Percentiles rank a stretch among this genome's conserved stretches.
Evolutionary conservation across 2,113 vertebrate genomes (phyloP).

Genomic region (Paraplagusia blochii): DNA sequence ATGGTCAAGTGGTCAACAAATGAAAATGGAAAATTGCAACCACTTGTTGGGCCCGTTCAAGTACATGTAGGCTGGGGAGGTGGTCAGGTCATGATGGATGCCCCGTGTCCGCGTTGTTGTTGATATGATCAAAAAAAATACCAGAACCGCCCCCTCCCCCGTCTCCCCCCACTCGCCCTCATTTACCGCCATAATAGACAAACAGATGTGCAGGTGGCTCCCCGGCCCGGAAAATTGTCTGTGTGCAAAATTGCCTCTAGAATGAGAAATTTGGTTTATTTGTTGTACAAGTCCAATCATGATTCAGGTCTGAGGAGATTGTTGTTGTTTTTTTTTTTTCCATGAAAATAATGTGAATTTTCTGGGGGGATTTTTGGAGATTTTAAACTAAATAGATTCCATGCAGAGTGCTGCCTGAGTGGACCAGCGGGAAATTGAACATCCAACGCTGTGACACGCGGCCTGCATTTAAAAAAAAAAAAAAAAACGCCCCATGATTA

Average conservation of each 20-base stretch:
- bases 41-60: conserved; percentile 72
- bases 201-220: conserved; percentile 48
- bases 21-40: conserved; percentile 81
- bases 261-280: conserved; percentile 60
- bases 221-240: conserved; percentile 59
- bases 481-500: background rate
- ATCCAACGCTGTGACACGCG: background rate
- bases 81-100: conserved; percentile 71
- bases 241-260: conserved; percentile 63
- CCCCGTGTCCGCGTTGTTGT: conserved; percentile 57
- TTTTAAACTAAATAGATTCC: conserved; percentile 30
- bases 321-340: conserved; percentile 50
- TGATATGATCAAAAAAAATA: conserved; percentile 66
- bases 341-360: conserved; percentile 16
- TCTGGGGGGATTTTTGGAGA: conserved; percentile 46
- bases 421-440: conserved; percentile 2
- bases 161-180: background rate
- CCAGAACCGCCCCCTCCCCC: conserved; percentile 4
- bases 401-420: background rate
- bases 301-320: conserved; percentile 42
- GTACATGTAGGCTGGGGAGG: conserved; percentile 59
- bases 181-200: conserved; percentile 53
- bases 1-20: conserved; percentile 84
- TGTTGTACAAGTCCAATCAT: conserved; percentile 51
- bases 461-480: background rate